These are phyloP conservation scores for Acanthococcus lagerstroemiae DNA, from an alignment of 2,888 invertebrate species.

Conservation along the genomic window DNA sequence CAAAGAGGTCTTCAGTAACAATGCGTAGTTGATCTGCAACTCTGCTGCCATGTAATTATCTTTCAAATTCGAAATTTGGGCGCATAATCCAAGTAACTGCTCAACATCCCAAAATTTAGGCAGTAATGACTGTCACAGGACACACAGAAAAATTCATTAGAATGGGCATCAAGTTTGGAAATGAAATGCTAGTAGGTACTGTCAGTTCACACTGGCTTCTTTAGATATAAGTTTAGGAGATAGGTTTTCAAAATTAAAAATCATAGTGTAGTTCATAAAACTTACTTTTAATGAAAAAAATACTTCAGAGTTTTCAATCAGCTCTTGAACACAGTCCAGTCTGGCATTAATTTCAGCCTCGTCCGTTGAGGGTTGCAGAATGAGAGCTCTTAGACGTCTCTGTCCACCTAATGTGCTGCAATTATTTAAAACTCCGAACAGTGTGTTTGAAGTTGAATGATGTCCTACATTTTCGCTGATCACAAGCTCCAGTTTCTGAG, in stretches of 20 bases:
- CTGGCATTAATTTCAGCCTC: constrained; percentile 55
- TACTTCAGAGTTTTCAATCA: constrained; percentile 54
- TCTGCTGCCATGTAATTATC: constrained; percentile 12
- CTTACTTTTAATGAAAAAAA: constrained; percentile 55
- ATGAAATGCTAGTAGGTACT: no score
- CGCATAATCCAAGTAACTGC: constrained; percentile 56
- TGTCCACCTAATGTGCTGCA: constrained; percentile 65
- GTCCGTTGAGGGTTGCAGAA: constrained; percentile 68
- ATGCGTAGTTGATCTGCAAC: constrained; percentile 50
- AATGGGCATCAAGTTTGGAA: no score
- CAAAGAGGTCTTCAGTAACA: constrained; percentile 66
- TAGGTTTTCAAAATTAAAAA: no score
- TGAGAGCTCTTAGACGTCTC: constrained; percentile 64
- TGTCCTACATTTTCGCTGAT: constrained; percentile 25
- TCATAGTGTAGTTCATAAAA: no score
- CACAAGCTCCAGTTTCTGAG: constrained; percentile 63
- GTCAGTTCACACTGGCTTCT: no score
- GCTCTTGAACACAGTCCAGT: constrained; percentile 64
- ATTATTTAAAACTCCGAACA: constrained; percentile 57
- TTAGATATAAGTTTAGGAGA: no score
- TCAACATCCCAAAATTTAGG: constrained; percentile 67
- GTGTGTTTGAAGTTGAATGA: constrained; percentile 42
- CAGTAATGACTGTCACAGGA: constrained; percentile 48
- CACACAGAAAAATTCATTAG: no score
- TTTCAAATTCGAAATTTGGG: constrained; percentile 43